Evolutionary conservation across 2,888 invertebrate species (phyloP).

Genomic region (Dicyrtomina minuta): DNA sequence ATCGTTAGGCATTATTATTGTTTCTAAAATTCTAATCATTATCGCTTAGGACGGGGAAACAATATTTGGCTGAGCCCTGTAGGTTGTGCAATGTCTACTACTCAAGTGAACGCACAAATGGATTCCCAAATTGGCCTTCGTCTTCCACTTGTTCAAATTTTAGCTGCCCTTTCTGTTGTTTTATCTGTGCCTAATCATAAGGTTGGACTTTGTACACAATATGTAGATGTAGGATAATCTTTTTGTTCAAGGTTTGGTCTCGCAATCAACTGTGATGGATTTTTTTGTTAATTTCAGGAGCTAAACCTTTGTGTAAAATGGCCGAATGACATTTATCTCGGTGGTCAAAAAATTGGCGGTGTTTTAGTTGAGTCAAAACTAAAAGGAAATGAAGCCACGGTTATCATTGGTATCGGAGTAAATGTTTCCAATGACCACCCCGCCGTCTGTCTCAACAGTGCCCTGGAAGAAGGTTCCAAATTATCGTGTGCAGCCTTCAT

Average conservation of each 20-base stretch:
- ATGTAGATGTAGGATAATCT: no score
- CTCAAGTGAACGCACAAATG: constrained; percentile 72
- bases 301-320: constrained; percentile 81
- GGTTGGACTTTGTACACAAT: constrained; percentile 58
- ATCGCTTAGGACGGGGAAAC: constrained; percentile 72
- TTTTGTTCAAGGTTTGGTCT: no score
- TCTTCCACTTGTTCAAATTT: constrained; percentile 80
- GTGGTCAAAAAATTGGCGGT: constrained; percentile 85
- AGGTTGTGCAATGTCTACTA: constrained; percentile 86
- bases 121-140: constrained; percentile 66
- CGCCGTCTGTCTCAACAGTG: constrained; percentile 58
- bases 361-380: constrained; percentile 72
- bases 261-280: no score
- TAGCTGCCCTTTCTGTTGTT: constrained; percentile 78
- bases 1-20: no score
- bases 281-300: constrained; percentile 57
- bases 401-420: constrained; percentile 68
- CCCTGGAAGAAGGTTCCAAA: constrained; percentile 50
- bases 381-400: constrained; percentile 56
- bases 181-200: constrained; percentile 72
- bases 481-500: constrained; percentile 56
- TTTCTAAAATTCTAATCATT: no score
- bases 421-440: constrained; percentile 59
- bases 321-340: constrained; percentile 94
- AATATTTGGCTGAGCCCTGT: constrained; percentile 87